These are phyloP conservation scores for Piezodorus guildinii DNA, from an alignment of 1,140 invertebrate species.

Conservation along the genomic window DNA sequence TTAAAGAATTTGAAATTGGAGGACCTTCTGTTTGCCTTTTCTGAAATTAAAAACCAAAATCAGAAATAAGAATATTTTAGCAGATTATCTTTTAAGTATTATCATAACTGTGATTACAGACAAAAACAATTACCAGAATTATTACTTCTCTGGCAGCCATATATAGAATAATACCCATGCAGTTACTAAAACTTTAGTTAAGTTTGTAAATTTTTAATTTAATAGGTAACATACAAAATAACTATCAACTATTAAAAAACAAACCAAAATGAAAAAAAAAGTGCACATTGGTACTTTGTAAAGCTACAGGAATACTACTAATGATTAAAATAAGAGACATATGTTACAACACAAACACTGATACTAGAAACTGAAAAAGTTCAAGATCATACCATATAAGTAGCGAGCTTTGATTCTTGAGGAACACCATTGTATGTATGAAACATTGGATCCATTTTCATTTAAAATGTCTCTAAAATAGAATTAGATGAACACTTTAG, in stretches of 20 bases:
- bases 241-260: no score
- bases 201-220: no score
- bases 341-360: neutral
- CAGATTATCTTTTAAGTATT: no score
- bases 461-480: conserved; percentile 3
- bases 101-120: no score
- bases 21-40: conserved; percentile 28
- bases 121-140: neutral
- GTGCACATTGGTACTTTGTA: no score
- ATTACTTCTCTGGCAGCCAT: neutral
- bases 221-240: no score
- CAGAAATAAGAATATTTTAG: no score
- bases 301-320: no score
- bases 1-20: conserved; percentile 23
- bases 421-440: conserved; percentile 60
- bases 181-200: no score
- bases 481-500: no score
- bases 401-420: conserved; percentile 71
- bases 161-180: neutral
- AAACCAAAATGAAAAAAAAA: conserved; percentile 1
- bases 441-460: conserved; percentile 39
- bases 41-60: conserved; percentile 21
- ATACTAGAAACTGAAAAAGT: neutral
- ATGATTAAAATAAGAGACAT: neutral
- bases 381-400: conserved; percentile 55